phyloP scores from a whole-genome alignment of 1,140 invertebrate genomes.

The Ceratitis capitata region DNA sequence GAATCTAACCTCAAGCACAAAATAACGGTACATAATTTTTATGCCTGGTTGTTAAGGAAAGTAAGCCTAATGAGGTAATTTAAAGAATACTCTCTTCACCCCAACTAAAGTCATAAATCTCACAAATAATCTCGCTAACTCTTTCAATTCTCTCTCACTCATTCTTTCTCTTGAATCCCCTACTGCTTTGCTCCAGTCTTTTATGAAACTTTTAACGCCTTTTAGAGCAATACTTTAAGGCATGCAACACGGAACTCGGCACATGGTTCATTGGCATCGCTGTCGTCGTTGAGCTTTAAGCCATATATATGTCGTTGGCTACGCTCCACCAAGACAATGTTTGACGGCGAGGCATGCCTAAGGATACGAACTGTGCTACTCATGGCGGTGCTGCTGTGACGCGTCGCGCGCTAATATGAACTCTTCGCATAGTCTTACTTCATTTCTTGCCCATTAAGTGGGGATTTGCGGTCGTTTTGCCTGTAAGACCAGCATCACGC shows the following conservation, averaged over 20 bases:
- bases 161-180: not conserved
- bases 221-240: not conserved
- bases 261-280: not conserved
- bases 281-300: not conserved
- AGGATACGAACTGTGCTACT: not conserved
- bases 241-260: not conserved
- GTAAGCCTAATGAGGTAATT: not conserved
- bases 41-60: too few species aligned
- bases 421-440: not conserved
- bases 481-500: not conserved
- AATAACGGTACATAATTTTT: too few species aligned
- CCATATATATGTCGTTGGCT: too few species aligned
- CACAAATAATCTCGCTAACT: too few species aligned
- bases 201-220: not conserved
- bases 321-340: not conserved
- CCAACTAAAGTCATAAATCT: not conserved
- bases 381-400: not conserved
- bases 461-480: constrained; percentile 30
- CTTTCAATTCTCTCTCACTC: too few species aligned
- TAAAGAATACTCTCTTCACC: not conserved
- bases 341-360: not conserved
- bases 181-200: not conserved
- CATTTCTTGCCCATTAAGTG: constrained; percentile 29
- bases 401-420: constrained; percentile 4
- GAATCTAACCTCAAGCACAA: too few species aligned